These are phyloP conservation scores for Indicator maculatus DNA, from an alignment of 2,113 vertebrate species.

Conservation along the genomic window DNA sequence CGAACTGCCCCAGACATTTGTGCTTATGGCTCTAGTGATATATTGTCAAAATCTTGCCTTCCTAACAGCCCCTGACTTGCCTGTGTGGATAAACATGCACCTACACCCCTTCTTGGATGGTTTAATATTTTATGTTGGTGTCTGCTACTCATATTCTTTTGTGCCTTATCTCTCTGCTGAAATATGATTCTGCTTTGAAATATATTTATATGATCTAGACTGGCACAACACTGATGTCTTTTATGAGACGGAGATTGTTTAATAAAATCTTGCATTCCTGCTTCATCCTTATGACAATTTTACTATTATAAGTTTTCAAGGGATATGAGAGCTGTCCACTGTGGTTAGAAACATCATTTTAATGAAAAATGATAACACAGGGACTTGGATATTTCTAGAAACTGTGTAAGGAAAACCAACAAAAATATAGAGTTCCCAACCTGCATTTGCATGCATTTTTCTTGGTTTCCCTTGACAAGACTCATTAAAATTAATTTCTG, in stretches of 20 bases:
- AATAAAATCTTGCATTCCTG: conserved; percentile 71
- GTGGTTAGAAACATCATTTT: conserved; percentile 70
- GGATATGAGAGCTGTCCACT: conserved; percentile 69
- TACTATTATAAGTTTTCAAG: conserved; percentile 71
- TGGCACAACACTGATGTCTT: conserved; percentile 65
- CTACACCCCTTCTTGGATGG: neutral
- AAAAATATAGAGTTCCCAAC: neutral
- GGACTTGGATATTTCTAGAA: conserved; percentile 57
- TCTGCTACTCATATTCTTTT: conserved; percentile 27
- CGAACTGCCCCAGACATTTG: neutral
- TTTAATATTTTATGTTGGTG: conserved; percentile 41
- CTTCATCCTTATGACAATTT: conserved; percentile 72
- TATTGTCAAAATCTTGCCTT: neutral
- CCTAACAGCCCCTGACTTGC: neutral
- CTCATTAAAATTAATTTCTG: conserved; percentile 1
- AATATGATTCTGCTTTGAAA: conserved; percentile 66
- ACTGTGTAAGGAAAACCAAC: conserved; percentile 12
- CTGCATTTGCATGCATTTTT: neutral
- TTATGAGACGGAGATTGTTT: conserved; percentile 67
- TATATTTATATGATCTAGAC: conserved; percentile 68
- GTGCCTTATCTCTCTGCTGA: conserved; percentile 45
- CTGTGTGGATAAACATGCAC: neutral
- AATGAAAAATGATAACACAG: conserved; percentile 67
- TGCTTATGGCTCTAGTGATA: neutral
- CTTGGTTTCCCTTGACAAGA: neutral